Percentiles rank a stretch among this genome's conserved stretches.
phyloP scores from a whole-genome alignment of 2,797 vertebrate species.

The Onychomys torridus region DNA sequence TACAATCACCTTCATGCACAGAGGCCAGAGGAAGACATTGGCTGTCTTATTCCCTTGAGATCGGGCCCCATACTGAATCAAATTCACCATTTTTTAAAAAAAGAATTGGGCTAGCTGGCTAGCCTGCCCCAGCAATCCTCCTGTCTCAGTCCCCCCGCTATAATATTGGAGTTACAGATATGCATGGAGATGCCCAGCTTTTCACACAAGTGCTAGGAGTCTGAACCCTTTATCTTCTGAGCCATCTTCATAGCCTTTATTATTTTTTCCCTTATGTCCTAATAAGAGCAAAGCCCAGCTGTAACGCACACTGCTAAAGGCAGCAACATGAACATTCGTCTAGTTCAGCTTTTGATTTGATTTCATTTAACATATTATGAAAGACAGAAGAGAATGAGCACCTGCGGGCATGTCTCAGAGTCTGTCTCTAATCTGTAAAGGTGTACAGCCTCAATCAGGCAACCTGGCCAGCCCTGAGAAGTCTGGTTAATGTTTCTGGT shows the following conservation, averaged over 20 bases:
- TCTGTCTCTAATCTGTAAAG: conserved; percentile 27
- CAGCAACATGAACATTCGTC: neutral
- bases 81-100: neutral
- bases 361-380: neutral
- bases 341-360: neutral
- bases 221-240: no score
- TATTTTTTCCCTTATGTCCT: neutral
- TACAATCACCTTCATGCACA: neutral
- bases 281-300: neutral
- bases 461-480: neutral
- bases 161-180: neutral
- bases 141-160: no score
- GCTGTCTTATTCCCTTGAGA: neutral
- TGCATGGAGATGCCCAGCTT: neutral
- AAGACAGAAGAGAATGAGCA: neutral
- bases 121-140: neutral
- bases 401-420: neutral
- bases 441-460: neutral
- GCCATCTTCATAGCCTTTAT: no score
- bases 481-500: conserved; percentile 63
- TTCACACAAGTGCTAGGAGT: neutral
- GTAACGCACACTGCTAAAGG: neutral
- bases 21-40: neutral
- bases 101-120: neutral
- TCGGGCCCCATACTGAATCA: neutral